Base-by-base conservation (phyloP, 1,140 invertebrate species). In the Hylyphantes graminicola region DNA sequence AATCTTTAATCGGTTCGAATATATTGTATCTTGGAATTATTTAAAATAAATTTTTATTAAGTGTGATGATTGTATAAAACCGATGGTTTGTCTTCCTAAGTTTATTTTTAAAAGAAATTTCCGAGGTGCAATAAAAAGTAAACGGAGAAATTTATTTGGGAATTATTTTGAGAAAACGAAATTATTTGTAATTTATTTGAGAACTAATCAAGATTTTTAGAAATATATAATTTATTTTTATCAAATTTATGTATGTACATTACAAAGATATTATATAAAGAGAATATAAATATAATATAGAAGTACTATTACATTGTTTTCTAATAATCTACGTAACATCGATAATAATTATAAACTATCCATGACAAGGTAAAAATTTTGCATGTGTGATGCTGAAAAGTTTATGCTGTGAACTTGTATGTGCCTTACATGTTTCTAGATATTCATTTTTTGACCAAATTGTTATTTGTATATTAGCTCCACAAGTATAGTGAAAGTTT, bases 401-500 rank as follows among this genome's bases (percentile, higher is more conserved):
- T 35, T 35, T 35, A 35, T 35, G 61, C 50, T 57, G 50, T 57
- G 19, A n/a, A 80, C 53, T 51, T 72, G 17, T 83, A 55, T 83
- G 80, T 81, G 79, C 79, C 79, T 81, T 81, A 81, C 61, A 57
- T 83, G 70, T 75, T 75, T 65, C 53, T 54, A 53, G 11, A 65
- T 54, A 17, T 53, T 81, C 59, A 48, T 61, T 51, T 61, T 74
- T 53, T 50, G 51, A 64, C 70, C 48, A 55, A 65, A 64, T 61
- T 48, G 57, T 82, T 17, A 50, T 65, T 15, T 83, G 70, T 83
- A 67, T 73, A 83, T 83, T 83, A 67, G 72, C 74, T 75, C 50
- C 53, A 61, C 75, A 21, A 83, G 63, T 74, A 81, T 63, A 51
- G 19, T 72, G 65, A 75, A 65, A 83, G 55, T 74, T 53, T 83